Base-by-base conservation (phyloP, 92 coral and sea anemone species). In the Hydrozoanthus gracilis region DNA sequence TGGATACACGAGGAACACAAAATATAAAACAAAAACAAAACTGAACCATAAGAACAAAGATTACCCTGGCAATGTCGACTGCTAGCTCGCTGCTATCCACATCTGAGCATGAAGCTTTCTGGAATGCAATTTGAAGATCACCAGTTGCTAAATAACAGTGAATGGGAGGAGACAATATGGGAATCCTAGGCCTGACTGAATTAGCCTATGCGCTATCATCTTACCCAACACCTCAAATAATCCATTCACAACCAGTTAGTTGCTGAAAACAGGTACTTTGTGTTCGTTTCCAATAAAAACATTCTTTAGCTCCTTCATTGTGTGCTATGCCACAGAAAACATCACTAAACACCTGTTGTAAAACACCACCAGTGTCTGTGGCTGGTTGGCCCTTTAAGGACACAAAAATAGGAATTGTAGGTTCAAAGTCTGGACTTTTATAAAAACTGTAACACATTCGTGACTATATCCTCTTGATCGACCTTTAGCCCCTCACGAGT, bases 121-220 rank as follows among this genome's bases (percentile, higher is more conserved):
- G 71, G 13, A 90, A 58, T 70, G 93, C 93, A 54, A 83, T 82
- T 44, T 82, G 84, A 45, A 87, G 93, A 84, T 87, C 86, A 15
- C 88, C 93, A 73, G 88, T 73, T 47, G 84, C 73, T 17, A 89
- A 50, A 64, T 89, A 89, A 11, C 86, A 83, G 88, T 91, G 88
- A 62, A 88, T 75, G 17, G 70, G 80, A 77, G 94, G 92, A 9
- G 94, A 92, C 51, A 89, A 69, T 80, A 92, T 51, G 92, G 94
- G 77, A 91, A 91, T 15, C 94, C 94, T n/a, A 90, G 92, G 47
- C 90, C 92, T 8, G 79, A 91, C 82, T 92, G 88, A 20, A 89
- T 61, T 35, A 92, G 89, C 51, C 92, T 89, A 74, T 89, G 88
- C 13, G 91, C 92, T 77, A 91, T 79, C 92, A 88, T 85, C 66